These are phyloP conservation scores for Staurois parvus DNA, from an alignment of 2,797 vertebrate genomes.

Conservation along the genomic window DNA sequence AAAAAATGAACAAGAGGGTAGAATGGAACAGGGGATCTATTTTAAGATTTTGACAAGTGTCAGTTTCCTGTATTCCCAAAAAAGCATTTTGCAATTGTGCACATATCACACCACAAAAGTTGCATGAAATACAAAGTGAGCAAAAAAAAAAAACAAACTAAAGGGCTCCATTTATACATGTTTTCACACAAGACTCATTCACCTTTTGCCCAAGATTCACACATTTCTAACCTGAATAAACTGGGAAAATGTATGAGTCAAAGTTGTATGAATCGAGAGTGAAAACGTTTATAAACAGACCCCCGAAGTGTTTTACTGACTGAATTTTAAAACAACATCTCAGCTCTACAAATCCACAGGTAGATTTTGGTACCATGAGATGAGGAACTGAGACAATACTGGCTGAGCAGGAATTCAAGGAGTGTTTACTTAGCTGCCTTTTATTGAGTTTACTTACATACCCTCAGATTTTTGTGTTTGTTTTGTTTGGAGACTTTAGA, in stretches of 20 bases:
- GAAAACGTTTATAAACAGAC: no score
- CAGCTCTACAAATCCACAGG: background rate
- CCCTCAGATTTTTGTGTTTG: slow-evolving; percentile 4
- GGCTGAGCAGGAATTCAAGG: slow-evolving; percentile 34
- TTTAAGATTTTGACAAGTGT: background rate
- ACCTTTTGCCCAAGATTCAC: no score
- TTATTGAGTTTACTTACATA: slow-evolving; percentile 51
- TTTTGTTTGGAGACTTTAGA: slow-evolving; percentile 7
- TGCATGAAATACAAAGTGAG: background rate
- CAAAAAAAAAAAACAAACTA: background rate
- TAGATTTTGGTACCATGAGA: background rate
- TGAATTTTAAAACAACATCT: background rate
- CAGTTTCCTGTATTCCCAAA: background rate
- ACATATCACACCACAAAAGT: background rate
- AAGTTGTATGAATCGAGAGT: no score
- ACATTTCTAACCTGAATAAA: no score
- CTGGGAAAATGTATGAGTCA: no score
- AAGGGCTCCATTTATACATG: no score
- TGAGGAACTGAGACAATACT: slow-evolving; percentile 2
- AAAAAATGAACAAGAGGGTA: background rate
- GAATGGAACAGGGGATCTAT: background rate
- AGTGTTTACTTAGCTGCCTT: slow-evolving; percentile 51
- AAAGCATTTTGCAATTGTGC: background rate
- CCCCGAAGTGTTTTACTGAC: slow-evolving; percentile 4
- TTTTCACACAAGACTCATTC: no score